Evolutionary conservation across 2,113 vertebrate genomes (phyloP).

Genomic region (Elgaria multicarinata): DNA sequence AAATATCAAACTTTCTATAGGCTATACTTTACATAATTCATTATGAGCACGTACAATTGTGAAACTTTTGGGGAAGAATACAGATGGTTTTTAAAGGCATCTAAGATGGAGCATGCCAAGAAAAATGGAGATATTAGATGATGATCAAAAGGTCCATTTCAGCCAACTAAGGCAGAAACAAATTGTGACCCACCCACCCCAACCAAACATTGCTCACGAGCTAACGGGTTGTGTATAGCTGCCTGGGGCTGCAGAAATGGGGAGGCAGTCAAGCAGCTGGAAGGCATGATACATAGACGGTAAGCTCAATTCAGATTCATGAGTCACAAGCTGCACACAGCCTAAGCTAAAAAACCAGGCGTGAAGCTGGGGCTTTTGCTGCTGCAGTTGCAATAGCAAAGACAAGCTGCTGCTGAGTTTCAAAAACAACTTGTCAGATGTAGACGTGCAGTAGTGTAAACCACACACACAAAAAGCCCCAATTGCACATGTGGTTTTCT

Average conservation of each 20-base stretch:
- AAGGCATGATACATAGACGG: background rate
- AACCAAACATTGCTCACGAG: background rate
- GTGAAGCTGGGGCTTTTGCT: background rate
- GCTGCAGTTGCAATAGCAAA: background rate
- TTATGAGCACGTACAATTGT: background rate
- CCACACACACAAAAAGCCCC: background rate
- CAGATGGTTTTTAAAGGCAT: background rate
- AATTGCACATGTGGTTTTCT: background rate
- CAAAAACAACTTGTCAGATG: background rate
- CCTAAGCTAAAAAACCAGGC: background rate
- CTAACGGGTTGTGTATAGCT: background rate
- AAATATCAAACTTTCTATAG: background rate
- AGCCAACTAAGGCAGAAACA: background rate
- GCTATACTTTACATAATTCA: background rate
- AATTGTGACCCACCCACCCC: background rate
- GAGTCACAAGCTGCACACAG: background rate
- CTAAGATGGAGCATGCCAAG: background rate
- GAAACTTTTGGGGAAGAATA: background rate
- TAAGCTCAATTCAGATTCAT: background rate
- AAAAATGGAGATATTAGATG: background rate
- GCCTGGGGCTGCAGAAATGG: background rate
- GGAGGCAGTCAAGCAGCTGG: background rate
- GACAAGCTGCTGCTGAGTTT: background rate
- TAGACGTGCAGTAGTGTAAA: background rate
- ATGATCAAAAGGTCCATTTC: background rate